These are phyloP conservation scores for Apantesis nais DNA, from an alignment of 2,888 invertebrate species.

Conservation along the genomic window DNA sequence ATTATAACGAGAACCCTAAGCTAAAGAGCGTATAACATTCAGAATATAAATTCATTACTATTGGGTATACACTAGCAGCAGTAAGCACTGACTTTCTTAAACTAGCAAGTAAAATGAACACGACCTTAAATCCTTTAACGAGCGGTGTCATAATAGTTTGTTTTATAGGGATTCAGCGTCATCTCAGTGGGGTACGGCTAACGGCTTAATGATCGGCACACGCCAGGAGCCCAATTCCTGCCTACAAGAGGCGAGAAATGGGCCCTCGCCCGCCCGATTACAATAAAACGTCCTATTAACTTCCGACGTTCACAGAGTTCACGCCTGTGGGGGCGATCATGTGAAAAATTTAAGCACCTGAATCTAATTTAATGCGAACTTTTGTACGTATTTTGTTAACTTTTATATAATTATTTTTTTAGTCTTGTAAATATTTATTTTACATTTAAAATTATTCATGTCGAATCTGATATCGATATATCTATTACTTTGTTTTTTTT, in stretches of 20 bases:
- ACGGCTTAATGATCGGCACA: conserved; percentile 75
- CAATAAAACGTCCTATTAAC: conserved; percentile 81
- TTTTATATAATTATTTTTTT: not conserved
- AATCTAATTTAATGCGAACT: not conserved
- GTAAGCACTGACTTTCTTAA: not conserved
- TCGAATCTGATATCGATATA: not conserved
- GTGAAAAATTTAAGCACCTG: conserved; percentile 19
- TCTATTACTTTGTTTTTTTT: not conserved
- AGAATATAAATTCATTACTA: not conserved
- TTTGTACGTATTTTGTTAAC: not conserved
- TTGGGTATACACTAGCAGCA: not conserved
- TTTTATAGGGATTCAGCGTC: conserved; percentile 45
- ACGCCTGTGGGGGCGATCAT: conserved; percentile 42
- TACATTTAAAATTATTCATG: not conserved
- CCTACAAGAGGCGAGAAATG: conserved; percentile 43
- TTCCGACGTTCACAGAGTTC: conserved; percentile 49
- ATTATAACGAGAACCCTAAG: not conserved
- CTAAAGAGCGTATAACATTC: not conserved
- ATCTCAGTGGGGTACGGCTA: conserved; percentile 52
- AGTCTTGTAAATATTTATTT: not conserved
- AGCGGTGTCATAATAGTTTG: conserved; percentile 38
- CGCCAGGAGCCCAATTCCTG: conserved; percentile 61
- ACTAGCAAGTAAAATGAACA: not conserved
- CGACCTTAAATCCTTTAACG: not conserved
- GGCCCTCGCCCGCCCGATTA: conserved; percentile 55